Conservation (phyloP, 2,113 vertebrate genomes). For the Melozone crissalis region DNA sequence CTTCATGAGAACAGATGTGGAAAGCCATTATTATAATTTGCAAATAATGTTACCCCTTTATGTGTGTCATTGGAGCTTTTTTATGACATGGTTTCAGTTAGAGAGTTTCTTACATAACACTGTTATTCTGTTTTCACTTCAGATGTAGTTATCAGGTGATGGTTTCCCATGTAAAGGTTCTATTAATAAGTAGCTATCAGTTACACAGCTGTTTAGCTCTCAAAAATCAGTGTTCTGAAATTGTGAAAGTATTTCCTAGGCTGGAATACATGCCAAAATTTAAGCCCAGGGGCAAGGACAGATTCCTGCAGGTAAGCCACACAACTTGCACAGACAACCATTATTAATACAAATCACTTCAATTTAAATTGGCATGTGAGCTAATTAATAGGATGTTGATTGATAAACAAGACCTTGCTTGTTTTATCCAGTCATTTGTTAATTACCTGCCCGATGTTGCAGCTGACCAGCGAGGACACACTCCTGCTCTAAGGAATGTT, state of each 20-base stretch:
- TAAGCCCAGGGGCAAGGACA: neutral
- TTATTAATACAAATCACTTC: conserved; percentile 53
- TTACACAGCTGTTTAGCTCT: neutral
- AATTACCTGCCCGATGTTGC: neutral
- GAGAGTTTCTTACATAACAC: neutral
- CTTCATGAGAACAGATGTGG: conserved; percentile 47
- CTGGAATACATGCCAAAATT: neutral
- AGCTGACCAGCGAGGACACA: neutral
- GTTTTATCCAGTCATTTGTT: conserved; percentile 14
- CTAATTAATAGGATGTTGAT: conserved; percentile 49
- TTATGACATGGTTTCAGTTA: neutral
- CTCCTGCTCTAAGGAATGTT: neutral
- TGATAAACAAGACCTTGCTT: conserved; percentile 41
- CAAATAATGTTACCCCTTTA: conserved; percentile 48
- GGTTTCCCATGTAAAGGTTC: neutral
- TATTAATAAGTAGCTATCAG: neutral
- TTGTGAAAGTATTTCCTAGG: neutral
- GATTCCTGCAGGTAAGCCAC: neutral
- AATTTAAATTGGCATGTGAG: conserved; percentile 30
- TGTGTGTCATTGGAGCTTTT: conserved; percentile 31
- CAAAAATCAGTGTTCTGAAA: neutral
- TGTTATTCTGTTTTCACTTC: neutral
- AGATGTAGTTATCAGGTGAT: neutral
- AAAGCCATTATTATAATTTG: conserved; percentile 62
- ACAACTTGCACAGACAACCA: neutral